Evolutionary conservation across 2,797 vertebrate genomes (phyloP).

Genomic region (Fistularia tabacaria): DNA sequence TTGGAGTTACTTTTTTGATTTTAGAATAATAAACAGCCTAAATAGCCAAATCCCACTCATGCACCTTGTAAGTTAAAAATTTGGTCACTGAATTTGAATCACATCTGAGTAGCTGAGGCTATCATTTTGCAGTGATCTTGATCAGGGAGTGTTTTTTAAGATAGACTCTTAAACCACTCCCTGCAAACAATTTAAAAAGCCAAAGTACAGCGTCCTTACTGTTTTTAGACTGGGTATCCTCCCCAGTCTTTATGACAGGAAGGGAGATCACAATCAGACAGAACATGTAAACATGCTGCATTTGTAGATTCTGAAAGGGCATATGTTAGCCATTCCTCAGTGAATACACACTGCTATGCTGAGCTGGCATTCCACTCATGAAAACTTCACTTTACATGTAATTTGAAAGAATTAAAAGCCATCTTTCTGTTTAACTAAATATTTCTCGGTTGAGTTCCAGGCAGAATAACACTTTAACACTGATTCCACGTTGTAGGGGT

Average conservation of each 20-base stretch:
- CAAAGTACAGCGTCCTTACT: conserved; percentile 5
- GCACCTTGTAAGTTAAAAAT: no score
- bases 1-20: no score
- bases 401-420: not conserved
- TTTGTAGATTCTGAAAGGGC: no score
- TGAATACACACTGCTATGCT: not conserved
- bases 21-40: no score
- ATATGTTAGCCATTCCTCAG: conserved; percentile 6
- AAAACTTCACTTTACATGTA: not conserved
- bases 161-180: no score
- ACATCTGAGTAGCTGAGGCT: no score
- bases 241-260: conserved; percentile 51
- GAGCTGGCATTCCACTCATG: not conserved
- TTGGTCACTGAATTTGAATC: no score
- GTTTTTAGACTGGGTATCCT: conserved; percentile 38
- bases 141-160: no score
- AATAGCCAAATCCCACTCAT: no score
- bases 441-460: not conserved
- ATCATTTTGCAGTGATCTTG: no score
- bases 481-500: no score
- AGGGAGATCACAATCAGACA: conserved; percentile 40
- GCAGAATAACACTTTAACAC: no score
- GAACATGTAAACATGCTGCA: conserved; percentile 45
- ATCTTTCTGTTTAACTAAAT: not conserved
- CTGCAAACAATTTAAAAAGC: not conserved